A percentile compares a stretch with the other conserved stretches of the same genome.
Conservation (phyloP, 2,113 vertebrate genomes). For the Colossoma macropomum region DNA sequence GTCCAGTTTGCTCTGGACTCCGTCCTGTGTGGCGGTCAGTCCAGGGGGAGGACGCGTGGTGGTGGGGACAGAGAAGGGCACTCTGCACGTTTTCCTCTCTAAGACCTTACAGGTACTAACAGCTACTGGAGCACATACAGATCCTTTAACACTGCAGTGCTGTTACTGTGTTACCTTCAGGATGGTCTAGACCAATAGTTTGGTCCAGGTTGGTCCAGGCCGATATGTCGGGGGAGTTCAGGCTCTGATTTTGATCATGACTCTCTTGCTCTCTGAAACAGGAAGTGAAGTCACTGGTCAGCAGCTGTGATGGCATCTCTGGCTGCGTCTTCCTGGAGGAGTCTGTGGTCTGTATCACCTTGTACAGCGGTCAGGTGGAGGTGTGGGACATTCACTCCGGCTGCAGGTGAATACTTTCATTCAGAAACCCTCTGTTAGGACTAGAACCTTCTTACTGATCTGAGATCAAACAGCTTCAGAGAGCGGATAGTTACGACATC, state of each 20-base stretch:
- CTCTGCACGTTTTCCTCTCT: constrained; percentile 77
- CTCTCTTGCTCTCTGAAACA: constrained; percentile 57
- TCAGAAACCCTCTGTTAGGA: neutral
- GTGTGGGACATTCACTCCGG: constrained; percentile 81
- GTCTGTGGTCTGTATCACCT: constrained; percentile 75
- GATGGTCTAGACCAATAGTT: no score
- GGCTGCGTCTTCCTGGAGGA: constrained; percentile 79
- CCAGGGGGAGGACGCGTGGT: constrained; percentile 70
- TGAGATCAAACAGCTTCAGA: no score
- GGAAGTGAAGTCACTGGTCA: constrained; percentile 83
- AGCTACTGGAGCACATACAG: neutral
- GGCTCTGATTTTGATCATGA: no score
- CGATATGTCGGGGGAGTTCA: no score
- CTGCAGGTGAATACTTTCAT: constrained; percentile 75
- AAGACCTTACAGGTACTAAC: constrained; percentile 81
- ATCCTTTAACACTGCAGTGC: no score
- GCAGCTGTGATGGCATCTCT: constrained; percentile 84
- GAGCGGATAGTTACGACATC: no score
- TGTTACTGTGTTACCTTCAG: no score
- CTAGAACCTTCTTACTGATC: neutral
- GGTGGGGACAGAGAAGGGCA: constrained; percentile 80
- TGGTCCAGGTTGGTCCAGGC: no score
- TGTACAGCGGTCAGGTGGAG: constrained; percentile 83
- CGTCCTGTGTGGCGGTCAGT: constrained; percentile 78
- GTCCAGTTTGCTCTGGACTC: constrained; percentile 72